Percentiles rank a stretch among this genome's conserved stretches.
Evolutionary conservation across 2,797 vertebrate genomes (phyloP).

Genomic region (Sciaenops ocellatus): DNA sequence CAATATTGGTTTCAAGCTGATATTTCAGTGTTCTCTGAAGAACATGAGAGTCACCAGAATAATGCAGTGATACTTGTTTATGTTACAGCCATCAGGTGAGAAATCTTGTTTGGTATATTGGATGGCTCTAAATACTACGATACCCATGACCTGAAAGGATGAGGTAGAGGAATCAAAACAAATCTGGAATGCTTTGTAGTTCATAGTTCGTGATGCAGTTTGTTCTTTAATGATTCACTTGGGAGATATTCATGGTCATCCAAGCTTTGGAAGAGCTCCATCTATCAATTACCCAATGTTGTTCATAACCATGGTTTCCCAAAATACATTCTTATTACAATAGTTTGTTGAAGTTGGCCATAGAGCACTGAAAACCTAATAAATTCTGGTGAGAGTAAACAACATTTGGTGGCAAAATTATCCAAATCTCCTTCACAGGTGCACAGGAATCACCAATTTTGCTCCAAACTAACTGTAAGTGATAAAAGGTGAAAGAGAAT

Average conservation of each 20-base stretch:
- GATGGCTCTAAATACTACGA: background rate
- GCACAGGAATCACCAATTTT: background rate
- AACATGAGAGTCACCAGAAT: background rate
- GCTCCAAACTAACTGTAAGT: background rate
- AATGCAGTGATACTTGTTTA: background rate
- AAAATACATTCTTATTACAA: background rate
- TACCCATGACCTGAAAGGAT: background rate
- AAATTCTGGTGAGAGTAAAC: background rate
- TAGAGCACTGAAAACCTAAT: background rate
- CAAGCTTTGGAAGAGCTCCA: background rate
- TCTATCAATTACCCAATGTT: background rate
- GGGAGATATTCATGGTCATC: background rate
- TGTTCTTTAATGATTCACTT: background rate
- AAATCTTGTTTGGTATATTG: background rate
- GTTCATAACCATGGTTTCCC: background rate
- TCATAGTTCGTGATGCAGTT: background rate
- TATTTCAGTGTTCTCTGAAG: constrained; percentile 3
- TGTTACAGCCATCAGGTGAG: background rate
- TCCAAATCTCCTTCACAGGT: background rate
- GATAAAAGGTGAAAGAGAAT: background rate
- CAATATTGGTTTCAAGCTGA: constrained; percentile 23
- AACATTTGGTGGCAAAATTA: background rate
- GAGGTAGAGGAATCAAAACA: background rate
- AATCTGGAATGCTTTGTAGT: background rate
- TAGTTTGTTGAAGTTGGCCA: background rate